Evolutionary conservation across 2,888 invertebrate species (phyloP), one percentile per base, ranked within the genome.

Genomic region (Diaperis boleti): DNA sequence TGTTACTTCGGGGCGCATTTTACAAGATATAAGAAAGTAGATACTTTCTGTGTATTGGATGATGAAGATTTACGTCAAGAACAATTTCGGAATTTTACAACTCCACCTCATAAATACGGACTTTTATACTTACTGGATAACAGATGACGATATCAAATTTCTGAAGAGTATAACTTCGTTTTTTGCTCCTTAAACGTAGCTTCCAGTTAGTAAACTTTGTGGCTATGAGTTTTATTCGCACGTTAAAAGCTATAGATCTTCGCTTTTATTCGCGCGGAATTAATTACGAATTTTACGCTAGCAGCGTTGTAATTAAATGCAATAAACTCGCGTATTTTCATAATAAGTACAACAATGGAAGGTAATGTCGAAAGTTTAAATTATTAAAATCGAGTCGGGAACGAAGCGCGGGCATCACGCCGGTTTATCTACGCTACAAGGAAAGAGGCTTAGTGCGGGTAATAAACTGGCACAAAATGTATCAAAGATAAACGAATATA

Each of bases 401-500:
- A 26, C 26, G 6, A 1, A 26, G 8, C n/a, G 6, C 1, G 6
- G 26, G 8, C 6, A 26, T 6, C 26, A 26, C 6, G 26, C n/a
- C 20, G 22, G 39, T 59, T 50, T 59, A 50, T 49, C 33, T 39
- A 47, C 20, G 41, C 20, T 45, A 47, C 42, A 55, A 29, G 20
- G 49, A 49, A 29, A 41, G 33, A 55, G 18, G 31, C 59, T 59
- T 47, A 56, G n/a, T 18, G n/a, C 10, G n/a, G 26, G 62, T 62
- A 49, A 41, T 62, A 56, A 62, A 62, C 33, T 35, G 41, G 13
- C 42, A 52, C 35, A 62, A 62, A 62, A 57, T 62, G 62, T 57
- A 57, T 52, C 44, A 57, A 50, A 62, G 62, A 62, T 62, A 62
- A 59, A 62, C 29, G 44, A 44, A 50, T 57, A 50, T 50, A 57